Percentiles rank a stretch among this genome's conserved stretches.
These are phyloP conservation scores for Sisyra nigra DNA, from an alignment of 2,888 invertebrate genomes.

Conservation along the genomic window DNA sequence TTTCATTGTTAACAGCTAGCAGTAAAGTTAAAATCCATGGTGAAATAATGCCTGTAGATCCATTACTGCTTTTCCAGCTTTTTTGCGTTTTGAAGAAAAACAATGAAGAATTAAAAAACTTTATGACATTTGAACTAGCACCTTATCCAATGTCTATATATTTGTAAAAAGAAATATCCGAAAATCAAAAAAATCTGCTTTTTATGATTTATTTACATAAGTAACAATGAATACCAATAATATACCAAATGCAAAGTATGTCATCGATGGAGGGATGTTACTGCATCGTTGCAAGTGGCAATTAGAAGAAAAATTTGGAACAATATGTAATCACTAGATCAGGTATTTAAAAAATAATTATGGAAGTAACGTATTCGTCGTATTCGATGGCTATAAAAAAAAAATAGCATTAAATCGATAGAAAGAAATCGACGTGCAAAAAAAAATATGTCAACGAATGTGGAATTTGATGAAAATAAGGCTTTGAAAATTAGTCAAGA, in stretches of 20 bases:
- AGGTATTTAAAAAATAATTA: slow-evolving; percentile 10
- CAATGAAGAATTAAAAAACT: slow-evolving; percentile 1
- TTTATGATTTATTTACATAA: slow-evolving; percentile 12
- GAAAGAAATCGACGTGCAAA: slow-evolving; percentile 10
- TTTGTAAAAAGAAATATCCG: neutral
- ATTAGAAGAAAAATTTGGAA: slow-evolving; percentile 10
- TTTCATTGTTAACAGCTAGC: slow-evolving; percentile 8
- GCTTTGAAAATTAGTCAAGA: slow-evolving; percentile 10
- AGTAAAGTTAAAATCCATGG: slow-evolving; percentile 10
- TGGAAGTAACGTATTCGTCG: slow-evolving; percentile 10
- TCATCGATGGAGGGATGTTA: slow-evolving; percentile 11
- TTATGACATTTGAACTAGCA: neutral
- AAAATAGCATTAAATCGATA: slow-evolving; percentile 9
- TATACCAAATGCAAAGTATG: slow-evolving; percentile 9
- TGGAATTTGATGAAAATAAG: slow-evolving; percentile 11
- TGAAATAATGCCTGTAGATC: slow-evolving; percentile 9
- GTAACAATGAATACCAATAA: slow-evolving; percentile 7
- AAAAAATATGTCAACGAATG: slow-evolving; percentile 10
- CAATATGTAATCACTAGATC: slow-evolving; percentile 6
- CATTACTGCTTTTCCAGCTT: slow-evolving; percentile 9
- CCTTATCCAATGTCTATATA: slow-evolving; percentile 2
- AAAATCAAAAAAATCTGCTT: slow-evolving; percentile 11
- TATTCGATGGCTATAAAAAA: slow-evolving; percentile 8
- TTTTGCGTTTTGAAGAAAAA: slow-evolving; percentile 8
- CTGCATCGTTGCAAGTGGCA: slow-evolving; percentile 11